Conservation (phyloP, 2,888 invertebrate species). For the Trissonchulus latispiculum region DNA sequence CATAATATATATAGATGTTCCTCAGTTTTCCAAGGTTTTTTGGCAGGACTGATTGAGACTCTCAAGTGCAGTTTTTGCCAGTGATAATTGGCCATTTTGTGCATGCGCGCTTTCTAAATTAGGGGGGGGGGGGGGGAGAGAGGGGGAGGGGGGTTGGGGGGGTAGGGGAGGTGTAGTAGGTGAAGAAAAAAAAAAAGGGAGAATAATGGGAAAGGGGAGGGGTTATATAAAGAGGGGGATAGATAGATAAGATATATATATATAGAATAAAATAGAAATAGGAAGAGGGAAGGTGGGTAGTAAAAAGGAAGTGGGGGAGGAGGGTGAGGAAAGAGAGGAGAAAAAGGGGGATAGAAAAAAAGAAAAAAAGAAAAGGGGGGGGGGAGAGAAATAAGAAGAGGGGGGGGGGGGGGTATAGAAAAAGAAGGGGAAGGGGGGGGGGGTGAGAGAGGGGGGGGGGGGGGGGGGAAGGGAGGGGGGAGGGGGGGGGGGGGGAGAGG, state of each 20-base stretch:
- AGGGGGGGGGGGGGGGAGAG: slow-evolving; percentile 1
- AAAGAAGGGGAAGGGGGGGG: not conserved
- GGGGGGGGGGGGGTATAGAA: not conserved
- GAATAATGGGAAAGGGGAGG: not conserved
- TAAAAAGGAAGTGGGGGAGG: not conserved
- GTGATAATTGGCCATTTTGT: no score
- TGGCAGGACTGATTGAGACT: no score
- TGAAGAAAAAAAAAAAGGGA: not conserved
- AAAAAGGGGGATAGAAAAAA: not conserved
- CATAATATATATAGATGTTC: no score
- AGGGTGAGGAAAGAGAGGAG: not conserved
- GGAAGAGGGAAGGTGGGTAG: not conserved
- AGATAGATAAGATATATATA: not conserved
- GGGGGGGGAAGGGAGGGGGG: slow-evolving; percentile 1
- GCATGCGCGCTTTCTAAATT: no score
- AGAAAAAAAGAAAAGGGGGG: not conserved
- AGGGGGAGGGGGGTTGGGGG: not conserved
- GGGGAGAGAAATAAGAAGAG: not conserved
- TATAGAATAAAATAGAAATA: not conserved
- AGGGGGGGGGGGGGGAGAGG: not conserved
- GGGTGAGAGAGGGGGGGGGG: no score
- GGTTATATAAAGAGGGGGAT: not conserved
- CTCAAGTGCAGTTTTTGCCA: no score
- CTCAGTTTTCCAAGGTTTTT: no score
- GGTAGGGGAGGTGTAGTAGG: not conserved